Evolutionary conservation across 2,113 vertebrate genomes (phyloP), one percentile per base, ranked within the genome.

Genomic region (Athene cunicularia): DNA sequence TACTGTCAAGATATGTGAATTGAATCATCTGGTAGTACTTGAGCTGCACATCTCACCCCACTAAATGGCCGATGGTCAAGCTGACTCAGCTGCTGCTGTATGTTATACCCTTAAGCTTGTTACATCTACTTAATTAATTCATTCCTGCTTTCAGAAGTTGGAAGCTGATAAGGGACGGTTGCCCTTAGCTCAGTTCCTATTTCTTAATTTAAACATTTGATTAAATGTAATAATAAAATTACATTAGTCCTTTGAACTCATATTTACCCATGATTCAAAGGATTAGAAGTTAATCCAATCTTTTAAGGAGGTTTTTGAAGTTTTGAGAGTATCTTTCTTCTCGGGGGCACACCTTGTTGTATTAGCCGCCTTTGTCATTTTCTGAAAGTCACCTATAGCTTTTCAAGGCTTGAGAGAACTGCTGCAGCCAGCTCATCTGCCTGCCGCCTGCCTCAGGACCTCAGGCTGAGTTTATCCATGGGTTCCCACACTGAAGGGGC

Each of bases 201-300:
- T 89, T 88, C 80, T 95, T 93, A 95, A 96, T 86, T 90, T 74
- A 96, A 96, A 94, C 43, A 86, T 95, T 96, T 95, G 76, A 96
- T 96, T 96, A 92, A 92, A 90, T 88, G 72, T 80, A 91, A 95
- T 90, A 96, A 96, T 93, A 94, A 96, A 97, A 97, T 94, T 96
- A 85, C 85, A 80, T 94, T 96, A 96, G 72, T 93, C 85, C 64
- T 97, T 96, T 96, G 95, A 96, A 95, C 91, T 95, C 83, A 3
- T 75, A 95, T 94, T 95, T 90, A 53, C 37, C 59, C 77, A 43
- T 80, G 89, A 93, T 93, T 95, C 85, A 93, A 89, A 77, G 83
- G 67, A 80, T 95, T 91, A 93, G 68, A 95, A 90, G 73, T 84
- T 90, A 97, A 96, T 97, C 77, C 77, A 90, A 91, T 96, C 66